These are phyloP conservation scores for Buphagus erythrorhynchus DNA, from an alignment of 2,797 vertebrate genomes.

Conservation along the genomic window DNA sequence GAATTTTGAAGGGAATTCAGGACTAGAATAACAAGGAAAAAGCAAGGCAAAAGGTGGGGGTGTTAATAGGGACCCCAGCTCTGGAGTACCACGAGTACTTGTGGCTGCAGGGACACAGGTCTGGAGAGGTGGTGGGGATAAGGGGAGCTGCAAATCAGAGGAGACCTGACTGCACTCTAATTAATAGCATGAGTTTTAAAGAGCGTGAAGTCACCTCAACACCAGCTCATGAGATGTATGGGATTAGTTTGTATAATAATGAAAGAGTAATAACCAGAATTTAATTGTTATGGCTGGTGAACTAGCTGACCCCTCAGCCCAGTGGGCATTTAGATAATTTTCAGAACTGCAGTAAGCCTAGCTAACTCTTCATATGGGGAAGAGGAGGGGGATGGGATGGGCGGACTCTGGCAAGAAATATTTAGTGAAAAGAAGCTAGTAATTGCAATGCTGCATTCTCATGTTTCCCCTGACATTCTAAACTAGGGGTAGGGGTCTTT, in stretches of 20 bases:
- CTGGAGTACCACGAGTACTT: background rate
- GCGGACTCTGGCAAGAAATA: background rate
- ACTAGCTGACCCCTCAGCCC: slow-evolving; percentile 43
- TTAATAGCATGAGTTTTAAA: background rate
- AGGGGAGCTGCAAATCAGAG: background rate
- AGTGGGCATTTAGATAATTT: slow-evolving; percentile 43
- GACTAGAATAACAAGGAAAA: background rate
- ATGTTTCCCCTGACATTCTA: background rate
- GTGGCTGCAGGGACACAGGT: background rate
- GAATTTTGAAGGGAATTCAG: background rate
- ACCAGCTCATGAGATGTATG: slow-evolving; percentile 6
- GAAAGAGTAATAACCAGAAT: slow-evolving; percentile 42
- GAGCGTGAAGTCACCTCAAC: background rate
- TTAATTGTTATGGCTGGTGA: slow-evolving; percentile 48
- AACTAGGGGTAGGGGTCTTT: background rate
- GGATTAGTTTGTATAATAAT: slow-evolving; percentile 40
- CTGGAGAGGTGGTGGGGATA: background rate
- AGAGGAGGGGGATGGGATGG: background rate
- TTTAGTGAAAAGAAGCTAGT: background rate
- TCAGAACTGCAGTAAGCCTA: background rate
- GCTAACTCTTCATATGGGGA: background rate
- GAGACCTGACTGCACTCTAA: background rate
- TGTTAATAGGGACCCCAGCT: background rate
- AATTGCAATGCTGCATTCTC: background rate
- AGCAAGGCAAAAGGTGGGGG: background rate